Conservation (phyloP, 1,140 invertebrate species). For the Xylocopa sonorina region DNA sequence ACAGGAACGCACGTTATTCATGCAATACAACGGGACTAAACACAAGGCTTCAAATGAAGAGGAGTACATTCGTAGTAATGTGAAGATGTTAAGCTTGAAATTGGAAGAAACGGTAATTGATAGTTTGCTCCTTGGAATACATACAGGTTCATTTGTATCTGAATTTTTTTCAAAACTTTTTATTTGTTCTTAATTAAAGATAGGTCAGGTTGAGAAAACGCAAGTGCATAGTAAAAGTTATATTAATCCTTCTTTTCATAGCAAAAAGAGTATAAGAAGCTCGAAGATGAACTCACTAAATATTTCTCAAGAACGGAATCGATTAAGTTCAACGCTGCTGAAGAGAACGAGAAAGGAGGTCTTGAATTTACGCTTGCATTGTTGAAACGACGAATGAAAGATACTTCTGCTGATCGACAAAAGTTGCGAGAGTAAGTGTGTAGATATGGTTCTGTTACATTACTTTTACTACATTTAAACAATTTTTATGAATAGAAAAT, state of each 20-base stretch:
- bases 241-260: constrained; percentile 8
- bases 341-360: constrained; percentile 48
- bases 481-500: constrained; percentile 32
- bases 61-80: constrained; percentile 34
- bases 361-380: constrained; percentile 44
- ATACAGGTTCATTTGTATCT: too few relatives aligned
- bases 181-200: too few relatives aligned
- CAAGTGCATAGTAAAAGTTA: too few relatives aligned
- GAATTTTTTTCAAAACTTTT: too few relatives aligned
- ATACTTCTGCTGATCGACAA: constrained; percentile 37
- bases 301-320: constrained; percentile 30
- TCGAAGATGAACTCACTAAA: constrained; percentile 46
- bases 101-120: constrained; percentile 55
- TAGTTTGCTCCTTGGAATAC: too few relatives aligned
- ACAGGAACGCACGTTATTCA: constrained; percentile 52
- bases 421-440: constrained; percentile 57
- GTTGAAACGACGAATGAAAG: constrained; percentile 44
- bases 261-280: constrained; percentile 43
- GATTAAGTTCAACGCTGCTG: constrained; percentile 41
- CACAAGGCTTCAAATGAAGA: constrained; percentile 41
- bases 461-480: not conserved
- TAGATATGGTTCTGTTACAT: not conserved
- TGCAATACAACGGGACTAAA: constrained; percentile 36
- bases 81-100: constrained; percentile 45
- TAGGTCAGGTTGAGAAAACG: too few relatives aligned